Evolutionary conservation across 1,140 invertebrate species (phyloP).

Genomic region (Drosophila pruinosa): DNA sequence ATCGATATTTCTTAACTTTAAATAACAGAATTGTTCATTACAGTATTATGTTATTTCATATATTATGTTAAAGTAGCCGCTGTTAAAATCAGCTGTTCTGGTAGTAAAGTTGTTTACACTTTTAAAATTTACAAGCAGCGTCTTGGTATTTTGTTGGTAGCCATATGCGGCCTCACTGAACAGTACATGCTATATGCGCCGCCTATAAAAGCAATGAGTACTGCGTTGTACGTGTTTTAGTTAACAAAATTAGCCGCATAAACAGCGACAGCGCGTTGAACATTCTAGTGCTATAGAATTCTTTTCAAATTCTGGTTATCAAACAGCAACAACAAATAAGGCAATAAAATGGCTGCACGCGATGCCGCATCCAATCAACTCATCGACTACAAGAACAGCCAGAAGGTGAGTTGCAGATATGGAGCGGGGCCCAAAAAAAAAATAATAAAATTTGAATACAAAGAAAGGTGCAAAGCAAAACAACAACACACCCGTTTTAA

Average conservation of each 20-base stretch:
- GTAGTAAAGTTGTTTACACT: background rate
- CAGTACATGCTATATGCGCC: background rate
- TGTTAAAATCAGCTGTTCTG: background rate
- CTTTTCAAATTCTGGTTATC: conserved; percentile 54
- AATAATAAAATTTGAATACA: background rate
- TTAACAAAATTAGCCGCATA: conserved; percentile 52
- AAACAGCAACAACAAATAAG: conserved; percentile 28
- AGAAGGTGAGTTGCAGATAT: conserved; percentile 84
- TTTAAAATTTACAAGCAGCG: background rate
- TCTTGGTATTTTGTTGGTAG: background rate
- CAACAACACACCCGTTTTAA: background rate
- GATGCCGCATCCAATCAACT: conserved; percentile 89
- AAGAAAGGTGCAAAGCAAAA: background rate
- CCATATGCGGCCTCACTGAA: background rate
- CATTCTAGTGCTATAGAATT: conserved; percentile 11
- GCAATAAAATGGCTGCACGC: conserved; percentile 83
- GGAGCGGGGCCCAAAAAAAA: conserved; percentile 5
- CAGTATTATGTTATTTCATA: too few relatives aligned
- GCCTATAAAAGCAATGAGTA: conserved; percentile 60
- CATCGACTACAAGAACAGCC: conserved; percentile 86
- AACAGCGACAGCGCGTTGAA: conserved; percentile 20
- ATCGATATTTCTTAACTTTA: conserved; percentile 3
- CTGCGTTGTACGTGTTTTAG: conserved; percentile 46
- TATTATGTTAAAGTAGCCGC: background rate
- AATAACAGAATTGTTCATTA: background rate